A percentile compares a stretch with the other conserved stretches of the same genome.
phyloP scores from a whole-genome alignment of 2,113 vertebrate genomes.

The Trichomycterus rosablanca region DNA sequence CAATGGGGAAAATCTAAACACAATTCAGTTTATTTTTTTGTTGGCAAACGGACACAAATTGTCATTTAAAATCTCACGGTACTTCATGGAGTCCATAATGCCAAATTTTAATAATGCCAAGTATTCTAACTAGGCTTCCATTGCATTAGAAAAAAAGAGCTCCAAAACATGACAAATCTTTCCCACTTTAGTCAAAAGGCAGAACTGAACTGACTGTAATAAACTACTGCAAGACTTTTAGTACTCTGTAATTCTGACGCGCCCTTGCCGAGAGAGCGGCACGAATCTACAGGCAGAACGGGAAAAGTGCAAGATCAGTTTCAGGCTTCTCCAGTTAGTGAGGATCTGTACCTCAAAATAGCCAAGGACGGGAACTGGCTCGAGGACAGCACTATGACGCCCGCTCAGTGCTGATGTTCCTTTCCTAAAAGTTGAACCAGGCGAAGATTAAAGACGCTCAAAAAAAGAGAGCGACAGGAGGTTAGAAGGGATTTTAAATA shows the following conservation, averaged over 20 bases:
- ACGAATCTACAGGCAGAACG: constrained; percentile 1
- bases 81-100: no score
- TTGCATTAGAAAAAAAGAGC: no score
- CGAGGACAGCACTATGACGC: constrained; percentile 23
- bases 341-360: background rate
- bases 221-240: constrained; percentile 8
- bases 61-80: no score
- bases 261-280: background rate
- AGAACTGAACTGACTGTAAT: background rate
- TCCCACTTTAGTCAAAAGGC: background rate
- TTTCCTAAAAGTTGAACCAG: background rate
- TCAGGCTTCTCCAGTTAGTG: background rate
- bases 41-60: no score
- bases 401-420: background rate
- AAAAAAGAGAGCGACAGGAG: background rate
- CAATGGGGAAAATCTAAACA: no score
- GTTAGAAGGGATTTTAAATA: background rate
- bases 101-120: no score
- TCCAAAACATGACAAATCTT: no score
- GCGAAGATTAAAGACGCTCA: background rate
- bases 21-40: no score
- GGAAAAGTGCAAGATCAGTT: constrained; percentile 14
- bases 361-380: constrained; percentile 4
- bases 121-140: no score
- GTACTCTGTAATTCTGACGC: background rate